Base-by-base conservation (phyloP, 1,140 invertebrate genomes). In the Drosophila santomea region DNA sequence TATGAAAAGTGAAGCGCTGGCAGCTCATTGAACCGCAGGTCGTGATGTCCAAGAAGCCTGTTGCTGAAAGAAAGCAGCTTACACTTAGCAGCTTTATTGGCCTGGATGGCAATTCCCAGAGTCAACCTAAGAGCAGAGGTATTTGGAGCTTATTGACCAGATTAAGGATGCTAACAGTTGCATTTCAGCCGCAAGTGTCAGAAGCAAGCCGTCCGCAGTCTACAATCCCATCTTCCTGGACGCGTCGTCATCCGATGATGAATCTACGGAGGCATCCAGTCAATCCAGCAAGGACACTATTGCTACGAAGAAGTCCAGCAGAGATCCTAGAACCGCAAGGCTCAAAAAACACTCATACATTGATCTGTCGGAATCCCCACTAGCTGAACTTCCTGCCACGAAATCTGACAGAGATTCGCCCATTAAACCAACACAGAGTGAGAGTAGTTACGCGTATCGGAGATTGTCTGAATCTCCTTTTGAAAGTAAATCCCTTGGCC, bases 11-110 rank as follows among this genome's bases (percentile, higher is more conserved):
- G 7, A 74, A 23, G 41, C 54, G 95, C 79, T 96, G 94, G 78
- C 95, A 96, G 15, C 94, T 95, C 28, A 94, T 91, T 7, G 67
- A 58, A 14, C 45, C 23, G 20, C 39, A 39, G 1, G 28, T 41
- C 35, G 32, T 14, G n/a, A 77, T 66, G 62, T 76, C 74, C 14
- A 76, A 32, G 17, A 67, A 58, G 60, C 38, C n/a, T 12, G n/a
- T 3, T 1, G 55, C 28, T 10, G 25, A 32, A 2, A 67, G 59
- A 6, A 84, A 84, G 64, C 81, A 84, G 56, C 61, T 80, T n/a
- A 79, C 76, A 8, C 43, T 84, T 41, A 76, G 80, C 50, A 76
- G 64, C 7, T 84, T 82, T 17, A 61, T 84, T 38, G 79, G 78
- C 11, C 25, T 77, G 52, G 63, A 54, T 55, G 36, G 45, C 14